A percentile compares a stretch with the other conserved stretches of the same genome.
phyloP scores from a whole-genome alignment of 2,888 invertebrate species.

The Crematogaster levior region DNA sequence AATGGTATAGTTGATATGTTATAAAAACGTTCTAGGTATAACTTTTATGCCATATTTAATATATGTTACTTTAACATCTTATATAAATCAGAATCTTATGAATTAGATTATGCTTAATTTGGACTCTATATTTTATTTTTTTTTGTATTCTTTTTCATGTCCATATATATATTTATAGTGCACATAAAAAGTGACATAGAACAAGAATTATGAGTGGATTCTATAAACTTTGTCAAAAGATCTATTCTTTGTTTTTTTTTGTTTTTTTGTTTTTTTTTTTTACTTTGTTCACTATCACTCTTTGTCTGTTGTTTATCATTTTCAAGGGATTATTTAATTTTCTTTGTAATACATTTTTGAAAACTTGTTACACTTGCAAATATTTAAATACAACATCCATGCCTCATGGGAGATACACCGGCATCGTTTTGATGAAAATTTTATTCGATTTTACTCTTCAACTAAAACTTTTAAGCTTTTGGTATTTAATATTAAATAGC shows the following conservation, averaged over 20 bases:
- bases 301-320: not conserved
- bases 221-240: not conserved
- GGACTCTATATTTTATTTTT: not conserved
- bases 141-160: too few relatives aligned
- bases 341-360: not conserved
- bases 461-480: slow-evolving; percentile 1
- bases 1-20: not conserved
- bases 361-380: not conserved
- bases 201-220: not conserved
- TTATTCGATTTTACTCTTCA: not conserved
- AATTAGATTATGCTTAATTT: too few relatives aligned
- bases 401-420: not conserved
- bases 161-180: not conserved
- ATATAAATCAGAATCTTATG: not conserved
- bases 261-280: too few relatives aligned
- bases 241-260: not conserved
- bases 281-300: not conserved
- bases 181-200: not conserved
- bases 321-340: not conserved
- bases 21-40: not conserved
- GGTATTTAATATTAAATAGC: slow-evolving; percentile 27
- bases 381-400: not conserved
- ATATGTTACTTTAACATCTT: not conserved
- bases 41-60: not conserved
- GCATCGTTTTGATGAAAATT: slow-evolving; percentile 13